Evolutionary conservation across 30 jellyfish, hydroid and myxozoan genomes (phyloP).

Genomic region (Catostylus mosaicus): DNA sequence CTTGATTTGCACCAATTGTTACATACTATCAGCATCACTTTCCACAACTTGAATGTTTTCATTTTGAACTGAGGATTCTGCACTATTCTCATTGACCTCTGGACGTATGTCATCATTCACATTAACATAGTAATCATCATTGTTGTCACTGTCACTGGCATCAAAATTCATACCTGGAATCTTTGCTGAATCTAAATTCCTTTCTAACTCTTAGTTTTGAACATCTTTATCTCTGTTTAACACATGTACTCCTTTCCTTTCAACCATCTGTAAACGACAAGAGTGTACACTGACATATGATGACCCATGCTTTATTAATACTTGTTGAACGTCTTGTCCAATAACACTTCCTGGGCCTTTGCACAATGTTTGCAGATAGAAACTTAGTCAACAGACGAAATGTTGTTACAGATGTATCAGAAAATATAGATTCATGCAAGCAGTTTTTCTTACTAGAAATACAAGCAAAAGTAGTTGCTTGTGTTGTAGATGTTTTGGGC

Average conservation of each 20-base stretch:
- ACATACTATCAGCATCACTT: background rate
- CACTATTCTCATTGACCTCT: background rate
- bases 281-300: slow-evolving; percentile 11
- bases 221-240: background rate
- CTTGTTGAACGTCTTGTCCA: slow-evolving; percentile 37
- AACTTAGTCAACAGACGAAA: too few relatives aligned
- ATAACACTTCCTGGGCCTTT: slow-evolving; percentile 58
- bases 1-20: background rate
- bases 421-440: too few relatives aligned
- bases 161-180: background rate
- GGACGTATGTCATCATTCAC: background rate
- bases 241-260: background rate
- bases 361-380: too few relatives aligned
- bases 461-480: too few relatives aligned
- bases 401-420: too few relatives aligned
- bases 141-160: background rate
- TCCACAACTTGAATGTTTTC: background rate
- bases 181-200: background rate
- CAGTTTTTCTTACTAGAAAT: too few relatives aligned
- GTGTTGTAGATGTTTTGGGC: too few relatives aligned
- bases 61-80: background rate
- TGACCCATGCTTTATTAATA: slow-evolving; percentile 13
- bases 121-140: background rate
- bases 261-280: slow-evolving; percentile 23
- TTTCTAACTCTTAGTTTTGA: background rate